These are phyloP conservation scores for Campylomormyrus numenius DNA, from an alignment of 2,113 vertebrate species.

Conservation along the genomic window DNA sequence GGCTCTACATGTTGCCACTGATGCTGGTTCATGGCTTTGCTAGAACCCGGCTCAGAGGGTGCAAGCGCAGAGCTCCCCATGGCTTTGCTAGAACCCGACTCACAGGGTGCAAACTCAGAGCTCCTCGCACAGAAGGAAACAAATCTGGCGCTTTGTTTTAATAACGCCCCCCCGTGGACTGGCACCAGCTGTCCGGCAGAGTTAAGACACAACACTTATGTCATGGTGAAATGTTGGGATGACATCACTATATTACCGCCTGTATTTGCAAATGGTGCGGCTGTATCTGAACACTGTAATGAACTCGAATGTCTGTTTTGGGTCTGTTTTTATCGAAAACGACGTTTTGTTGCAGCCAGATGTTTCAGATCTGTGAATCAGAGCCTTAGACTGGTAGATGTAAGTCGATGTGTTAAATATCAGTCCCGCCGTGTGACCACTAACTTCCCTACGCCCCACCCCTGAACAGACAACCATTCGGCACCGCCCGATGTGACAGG, in stretches of 20 bases:
- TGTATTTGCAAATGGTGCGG: neutral
- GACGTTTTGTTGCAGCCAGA: neutral
- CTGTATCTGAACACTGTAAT: neutral
- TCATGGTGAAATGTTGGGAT: neutral
- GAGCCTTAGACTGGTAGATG: neutral
- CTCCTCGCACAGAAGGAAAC: neutral
- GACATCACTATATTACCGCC: neutral
- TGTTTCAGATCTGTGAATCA: neutral
- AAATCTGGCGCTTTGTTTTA: neutral
- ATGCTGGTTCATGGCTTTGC: neutral
- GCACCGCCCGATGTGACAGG: conserved; percentile 91
- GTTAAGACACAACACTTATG: neutral
- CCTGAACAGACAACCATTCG: conserved; percentile 72
- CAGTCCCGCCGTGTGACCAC: conserved; percentile 17
- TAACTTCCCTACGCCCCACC: conserved; percentile 45
- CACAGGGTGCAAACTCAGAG: neutral
- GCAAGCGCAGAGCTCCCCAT: neutral
- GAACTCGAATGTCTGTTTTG: neutral
- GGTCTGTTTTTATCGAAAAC: neutral
- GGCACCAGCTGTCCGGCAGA: neutral
- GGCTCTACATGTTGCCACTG: neutral
- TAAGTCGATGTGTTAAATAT: neutral
- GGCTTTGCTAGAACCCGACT: neutral
- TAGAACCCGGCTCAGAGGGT: neutral
- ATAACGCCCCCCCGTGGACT: neutral